phyloP scores from a whole-genome alignment of 53 echinoderm and acorn worm species.

The Paelopatides confundens region DNA sequence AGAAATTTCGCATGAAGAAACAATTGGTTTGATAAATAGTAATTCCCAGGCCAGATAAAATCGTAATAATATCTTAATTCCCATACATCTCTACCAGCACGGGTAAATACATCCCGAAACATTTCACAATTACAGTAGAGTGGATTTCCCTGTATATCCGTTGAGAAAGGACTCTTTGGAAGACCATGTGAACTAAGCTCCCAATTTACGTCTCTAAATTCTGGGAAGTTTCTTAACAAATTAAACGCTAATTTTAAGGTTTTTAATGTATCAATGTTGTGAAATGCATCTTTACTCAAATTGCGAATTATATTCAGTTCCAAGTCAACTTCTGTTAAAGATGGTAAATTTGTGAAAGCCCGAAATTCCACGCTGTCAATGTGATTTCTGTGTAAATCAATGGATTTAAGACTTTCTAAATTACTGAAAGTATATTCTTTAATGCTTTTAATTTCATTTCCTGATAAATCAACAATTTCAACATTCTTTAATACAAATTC shows the following conservation, averaged over 20 bases:
- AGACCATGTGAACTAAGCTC: background rate
- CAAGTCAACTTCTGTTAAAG: background rate
- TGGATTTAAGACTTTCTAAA: background rate
- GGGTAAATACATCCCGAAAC: background rate
- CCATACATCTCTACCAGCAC: background rate
- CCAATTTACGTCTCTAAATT: background rate
- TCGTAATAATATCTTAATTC: background rate
- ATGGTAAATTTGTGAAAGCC: background rate
- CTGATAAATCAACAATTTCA: background rate
- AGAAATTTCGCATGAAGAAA: background rate
- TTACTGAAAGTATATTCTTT: slow-evolving; percentile 11
- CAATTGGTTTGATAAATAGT: background rate
- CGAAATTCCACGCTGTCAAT: background rate
- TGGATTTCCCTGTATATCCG: background rate
- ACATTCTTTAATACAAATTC: background rate
- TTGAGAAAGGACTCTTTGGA: background rate
- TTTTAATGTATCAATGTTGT: background rate
- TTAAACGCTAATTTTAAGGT: background rate
- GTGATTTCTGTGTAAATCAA: background rate
- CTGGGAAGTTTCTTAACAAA: background rate
- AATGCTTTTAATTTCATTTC: background rate
- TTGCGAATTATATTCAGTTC: background rate
- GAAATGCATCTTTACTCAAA: background rate
- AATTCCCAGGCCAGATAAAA: slow-evolving; percentile 23
- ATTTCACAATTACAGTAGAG: slow-evolving; percentile 25